A percentile compares a stretch with the other conserved stretches of the same genome.
These are phyloP conservation scores for Tolmerus cingulatus DNA, from an alignment of 2,888 invertebrate species.

Conservation along the genomic window DNA sequence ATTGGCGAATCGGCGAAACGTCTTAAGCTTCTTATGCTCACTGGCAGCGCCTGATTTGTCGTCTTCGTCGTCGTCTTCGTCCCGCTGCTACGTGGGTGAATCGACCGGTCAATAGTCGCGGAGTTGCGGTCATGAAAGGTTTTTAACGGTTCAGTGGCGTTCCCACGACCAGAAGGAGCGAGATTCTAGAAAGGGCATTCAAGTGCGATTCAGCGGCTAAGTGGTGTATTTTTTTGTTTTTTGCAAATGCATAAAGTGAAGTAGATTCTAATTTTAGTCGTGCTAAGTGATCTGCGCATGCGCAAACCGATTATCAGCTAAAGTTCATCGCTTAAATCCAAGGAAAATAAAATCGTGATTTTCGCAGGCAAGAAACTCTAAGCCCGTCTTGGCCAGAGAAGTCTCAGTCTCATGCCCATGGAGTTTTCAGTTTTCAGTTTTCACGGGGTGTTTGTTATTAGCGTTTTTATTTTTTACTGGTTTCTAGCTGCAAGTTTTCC, in stretches of 20 bases:
- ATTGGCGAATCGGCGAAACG: not conserved
- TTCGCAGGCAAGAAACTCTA: slow-evolving; percentile 7
- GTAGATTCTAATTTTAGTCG: slow-evolving; percentile 11
- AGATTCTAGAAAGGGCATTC: not conserved
- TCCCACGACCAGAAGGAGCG: not conserved
- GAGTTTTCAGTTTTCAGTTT: not conserved
- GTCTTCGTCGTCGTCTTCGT: not conserved
- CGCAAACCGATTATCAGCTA: not conserved
- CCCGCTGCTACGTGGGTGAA: not conserved
- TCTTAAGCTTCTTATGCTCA: not conserved
- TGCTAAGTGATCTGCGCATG: slow-evolving; percentile 31
- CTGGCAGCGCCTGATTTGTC: not conserved
- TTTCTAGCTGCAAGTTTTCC: not conserved
- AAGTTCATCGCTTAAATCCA: not conserved
- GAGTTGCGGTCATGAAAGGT: not conserved
- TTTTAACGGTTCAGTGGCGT: not conserved
- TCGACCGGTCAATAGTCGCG: slow-evolving; percentile 11
- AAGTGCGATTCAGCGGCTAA: not conserved
- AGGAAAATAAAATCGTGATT: slow-evolving; percentile 4
- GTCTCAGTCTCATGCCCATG: not conserved
- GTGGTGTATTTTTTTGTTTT: not conserved
- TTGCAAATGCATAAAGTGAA: not conserved
- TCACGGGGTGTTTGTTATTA: not conserved
- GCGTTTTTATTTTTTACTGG: not conserved
- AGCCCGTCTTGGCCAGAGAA: not conserved